Conservation (phyloP, 2,888 invertebrate genomes). For the Agapetus fuscipes region DNA sequence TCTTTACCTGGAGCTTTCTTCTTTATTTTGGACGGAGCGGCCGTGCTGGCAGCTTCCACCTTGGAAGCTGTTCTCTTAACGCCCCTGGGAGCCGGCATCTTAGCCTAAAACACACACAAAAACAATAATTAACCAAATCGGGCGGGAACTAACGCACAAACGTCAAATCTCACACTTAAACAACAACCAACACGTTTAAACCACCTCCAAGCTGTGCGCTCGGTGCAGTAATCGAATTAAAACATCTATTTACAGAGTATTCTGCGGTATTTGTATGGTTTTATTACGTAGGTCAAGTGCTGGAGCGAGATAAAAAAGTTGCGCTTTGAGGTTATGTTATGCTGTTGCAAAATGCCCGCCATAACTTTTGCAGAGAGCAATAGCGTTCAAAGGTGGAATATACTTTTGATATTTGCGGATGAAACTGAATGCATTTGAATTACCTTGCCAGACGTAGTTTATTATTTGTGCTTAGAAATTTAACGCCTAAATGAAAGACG, state of each 20-base stretch:
- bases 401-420: too few relatives aligned
- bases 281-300: not conserved
- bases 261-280: not conserved
- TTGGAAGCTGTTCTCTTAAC: conserved; percentile 43
- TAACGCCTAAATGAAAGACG: too few relatives aligned
- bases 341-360: conserved; percentile 13
- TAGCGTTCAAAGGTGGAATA: too few relatives aligned
- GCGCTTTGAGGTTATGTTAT: conserved; percentile 16
- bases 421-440: too few relatives aligned
- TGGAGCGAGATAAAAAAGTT: conserved; percentile 4
- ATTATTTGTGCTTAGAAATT: too few relatives aligned
- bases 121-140: not conserved
- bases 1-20: conserved; percentile 29
- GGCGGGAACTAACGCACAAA: not conserved
- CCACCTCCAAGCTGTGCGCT: not conserved
- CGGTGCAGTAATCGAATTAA: not conserved
- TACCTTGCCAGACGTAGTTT: too few relatives aligned
- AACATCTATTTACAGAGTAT: not conserved
- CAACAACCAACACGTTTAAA: not conserved
- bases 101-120: conserved; percentile 7
- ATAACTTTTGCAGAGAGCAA: too few relatives aligned
- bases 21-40: conserved; percentile 35
- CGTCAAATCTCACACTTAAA: not conserved
- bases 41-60: conserved; percentile 32
- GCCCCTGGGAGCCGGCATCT: conserved; percentile 45